These are phyloP conservation scores for Meles meles DNA, from an alignment of 2,113 vertebrate species.

Conservation along the genomic window DNA sequence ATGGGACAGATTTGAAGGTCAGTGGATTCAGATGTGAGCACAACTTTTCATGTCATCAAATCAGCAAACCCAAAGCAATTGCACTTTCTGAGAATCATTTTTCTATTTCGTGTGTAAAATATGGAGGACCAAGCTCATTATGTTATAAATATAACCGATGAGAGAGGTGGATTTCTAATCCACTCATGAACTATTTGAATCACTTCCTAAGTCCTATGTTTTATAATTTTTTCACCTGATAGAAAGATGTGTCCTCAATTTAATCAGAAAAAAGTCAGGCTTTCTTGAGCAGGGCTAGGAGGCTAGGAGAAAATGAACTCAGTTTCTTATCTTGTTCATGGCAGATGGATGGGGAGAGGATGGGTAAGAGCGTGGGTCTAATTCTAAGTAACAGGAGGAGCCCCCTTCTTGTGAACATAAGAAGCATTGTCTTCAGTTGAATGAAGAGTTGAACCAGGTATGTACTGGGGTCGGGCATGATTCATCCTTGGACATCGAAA, in stretches of 20 bases:
- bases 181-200: conserved; percentile 22
- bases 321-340: not conserved
- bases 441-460: not conserved
- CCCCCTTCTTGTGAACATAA: not conserved
- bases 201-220: not conserved
- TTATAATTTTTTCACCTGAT: not conserved
- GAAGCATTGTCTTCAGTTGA: not conserved
- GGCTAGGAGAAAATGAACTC: not conserved
- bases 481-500: not conserved
- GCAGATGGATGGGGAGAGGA: not conserved
- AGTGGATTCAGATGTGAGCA: not conserved
- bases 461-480: not conserved
- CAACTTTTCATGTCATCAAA: not conserved
- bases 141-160: not conserved
- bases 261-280: not conserved
- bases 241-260: not conserved
- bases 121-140: not conserved
- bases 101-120: not conserved
- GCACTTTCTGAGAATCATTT: not conserved
- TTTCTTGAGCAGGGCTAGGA: not conserved
- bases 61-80: not conserved
- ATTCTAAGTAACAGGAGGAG: not conserved
- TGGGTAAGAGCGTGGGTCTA: not conserved
- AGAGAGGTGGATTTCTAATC: not conserved
- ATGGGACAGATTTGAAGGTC: not conserved